A percentile compares a stretch with the other conserved stretches of the same genome.
These are phyloP conservation scores for Rhopilema esculentum DNA, from an alignment of 30 jellyfish, hydroid and myxozoan species.

Conservation along the genomic window DNA sequence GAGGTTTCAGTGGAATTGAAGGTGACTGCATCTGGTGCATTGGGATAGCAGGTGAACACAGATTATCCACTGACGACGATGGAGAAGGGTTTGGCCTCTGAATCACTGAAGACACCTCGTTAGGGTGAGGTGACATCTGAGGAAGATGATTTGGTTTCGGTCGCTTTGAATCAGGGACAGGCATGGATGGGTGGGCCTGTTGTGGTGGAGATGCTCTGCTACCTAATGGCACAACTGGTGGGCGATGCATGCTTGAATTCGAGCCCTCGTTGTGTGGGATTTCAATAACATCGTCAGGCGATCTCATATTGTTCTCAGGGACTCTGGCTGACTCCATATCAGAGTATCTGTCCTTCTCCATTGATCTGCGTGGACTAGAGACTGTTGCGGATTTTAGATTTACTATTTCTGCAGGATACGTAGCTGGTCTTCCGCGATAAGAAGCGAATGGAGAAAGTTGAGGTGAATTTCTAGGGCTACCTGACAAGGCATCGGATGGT, in stretches of 20 bases:
- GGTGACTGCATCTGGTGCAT: slow-evolving; percentile 72
- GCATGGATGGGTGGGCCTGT: slow-evolving; percentile 43
- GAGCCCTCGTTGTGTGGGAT: slow-evolving; percentile 15
- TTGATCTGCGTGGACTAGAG: slow-evolving; percentile 40
- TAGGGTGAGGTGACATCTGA: slow-evolving; percentile 59
- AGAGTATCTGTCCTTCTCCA: slow-evolving; percentile 24
- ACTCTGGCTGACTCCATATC: slow-evolving; percentile 22
- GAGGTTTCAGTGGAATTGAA: slow-evolving; percentile 47
- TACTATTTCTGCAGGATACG: slow-evolving; percentile 68
- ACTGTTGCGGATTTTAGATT: slow-evolving; percentile 46
- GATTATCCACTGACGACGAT: slow-evolving; percentile 54
- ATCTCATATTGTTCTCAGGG: slow-evolving; percentile 6
- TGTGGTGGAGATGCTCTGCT: slow-evolving; percentile 63
- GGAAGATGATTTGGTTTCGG: slow-evolving; percentile 41
- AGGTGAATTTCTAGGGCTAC: slow-evolving; percentile 69
- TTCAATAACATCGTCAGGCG: slow-evolving; percentile 5
- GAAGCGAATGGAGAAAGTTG: slow-evolving; percentile 70
- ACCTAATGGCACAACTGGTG: slow-evolving; percentile 44
- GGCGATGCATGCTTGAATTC: slow-evolving; percentile 62
- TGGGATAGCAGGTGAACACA: slow-evolving; percentile 75
- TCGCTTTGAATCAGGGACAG: slow-evolving; percentile 34
- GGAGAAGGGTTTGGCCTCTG: slow-evolving; percentile 76
- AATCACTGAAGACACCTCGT: slow-evolving; percentile 62
- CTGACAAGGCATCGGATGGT: slow-evolving; percentile 59
- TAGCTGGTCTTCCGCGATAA: slow-evolving; percentile 71